phyloP scores from a whole-genome alignment of 1,140 invertebrate genomes.

The Conus ventricosus region DNA sequence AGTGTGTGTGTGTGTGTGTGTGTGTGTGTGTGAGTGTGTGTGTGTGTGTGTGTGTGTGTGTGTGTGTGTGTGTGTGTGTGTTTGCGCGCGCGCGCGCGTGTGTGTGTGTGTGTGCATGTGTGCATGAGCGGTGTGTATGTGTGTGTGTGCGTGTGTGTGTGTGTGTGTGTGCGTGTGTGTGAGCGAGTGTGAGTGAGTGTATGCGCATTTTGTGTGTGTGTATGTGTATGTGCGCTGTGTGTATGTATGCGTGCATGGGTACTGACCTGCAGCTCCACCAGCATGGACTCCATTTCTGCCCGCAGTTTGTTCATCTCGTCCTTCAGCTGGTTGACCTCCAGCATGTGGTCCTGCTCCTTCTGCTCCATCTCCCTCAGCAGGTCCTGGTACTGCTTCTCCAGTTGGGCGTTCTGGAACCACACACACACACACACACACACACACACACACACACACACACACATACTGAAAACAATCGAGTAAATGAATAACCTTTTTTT shows the following conservation, averaged over 20 bases:
- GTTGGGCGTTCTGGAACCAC: slow-evolving; percentile 73
- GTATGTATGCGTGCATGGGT: background rate
- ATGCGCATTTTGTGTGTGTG: background rate
- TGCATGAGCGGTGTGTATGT: background rate
- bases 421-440: background rate
- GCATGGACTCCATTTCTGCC: slow-evolving; percentile 72
- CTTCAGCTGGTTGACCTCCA: slow-evolving; percentile 55
- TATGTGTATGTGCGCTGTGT: background rate
- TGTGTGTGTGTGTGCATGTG: background rate
- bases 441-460: background rate
- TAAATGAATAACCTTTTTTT: too few species aligned
- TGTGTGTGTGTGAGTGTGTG: too few species aligned
- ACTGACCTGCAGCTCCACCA: slow-evolving; percentile 68
- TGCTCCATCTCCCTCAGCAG: slow-evolving; percentile 75
- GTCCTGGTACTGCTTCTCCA: slow-evolving; percentile 76
- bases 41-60: too few species aligned
- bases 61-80: too few species aligned
- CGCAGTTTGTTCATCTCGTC: slow-evolving; percentile 69
- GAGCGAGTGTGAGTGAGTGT: too few species aligned
- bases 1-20: too few species aligned
- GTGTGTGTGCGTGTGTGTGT: background rate
- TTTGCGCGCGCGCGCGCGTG: too few species aligned
- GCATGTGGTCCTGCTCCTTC: slow-evolving; percentile 68
- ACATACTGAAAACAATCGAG: background rate
- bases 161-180: too few species aligned